Percentiles rank a stretch among this genome's conserved stretches.
Conservation (phyloP, 2,888 invertebrate species). For the Seira sanloemensis region DNA sequence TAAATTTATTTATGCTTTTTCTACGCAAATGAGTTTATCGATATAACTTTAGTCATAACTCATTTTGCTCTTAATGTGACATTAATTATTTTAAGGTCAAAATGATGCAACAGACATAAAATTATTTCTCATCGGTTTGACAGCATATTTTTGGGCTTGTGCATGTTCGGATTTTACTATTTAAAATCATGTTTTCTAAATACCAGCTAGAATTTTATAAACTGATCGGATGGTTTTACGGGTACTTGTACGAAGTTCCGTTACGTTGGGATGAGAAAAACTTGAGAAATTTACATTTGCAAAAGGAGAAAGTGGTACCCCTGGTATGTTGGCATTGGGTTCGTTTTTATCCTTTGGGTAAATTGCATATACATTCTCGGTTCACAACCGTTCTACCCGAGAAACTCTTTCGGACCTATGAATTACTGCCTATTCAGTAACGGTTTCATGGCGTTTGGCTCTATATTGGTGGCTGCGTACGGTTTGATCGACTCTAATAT, state of each 20-base stretch:
- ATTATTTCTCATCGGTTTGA: no score
- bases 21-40: no score
- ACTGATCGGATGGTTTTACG: neutral
- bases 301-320: neutral
- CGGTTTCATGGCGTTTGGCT: neutral
- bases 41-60: no score
- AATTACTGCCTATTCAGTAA: neutral
- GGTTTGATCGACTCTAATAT: neutral
- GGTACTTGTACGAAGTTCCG: neutral
- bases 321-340: neutral
- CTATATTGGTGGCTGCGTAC: neutral
- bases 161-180: no score
- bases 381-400: neutral
- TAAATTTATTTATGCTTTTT: no score
- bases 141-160: no score
- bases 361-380: neutral
- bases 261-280: neutral
- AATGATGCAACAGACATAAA: no score
- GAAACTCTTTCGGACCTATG: neutral
- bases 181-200: neutral
- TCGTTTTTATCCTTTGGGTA: conserved; percentile 3
- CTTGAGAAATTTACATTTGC: neutral
- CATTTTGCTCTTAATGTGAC: no score
- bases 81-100: no score
- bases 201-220: neutral